Evolutionary conservation across 1,140 invertebrate genomes (phyloP).

Genomic region (Drosophila simulans): DNA sequence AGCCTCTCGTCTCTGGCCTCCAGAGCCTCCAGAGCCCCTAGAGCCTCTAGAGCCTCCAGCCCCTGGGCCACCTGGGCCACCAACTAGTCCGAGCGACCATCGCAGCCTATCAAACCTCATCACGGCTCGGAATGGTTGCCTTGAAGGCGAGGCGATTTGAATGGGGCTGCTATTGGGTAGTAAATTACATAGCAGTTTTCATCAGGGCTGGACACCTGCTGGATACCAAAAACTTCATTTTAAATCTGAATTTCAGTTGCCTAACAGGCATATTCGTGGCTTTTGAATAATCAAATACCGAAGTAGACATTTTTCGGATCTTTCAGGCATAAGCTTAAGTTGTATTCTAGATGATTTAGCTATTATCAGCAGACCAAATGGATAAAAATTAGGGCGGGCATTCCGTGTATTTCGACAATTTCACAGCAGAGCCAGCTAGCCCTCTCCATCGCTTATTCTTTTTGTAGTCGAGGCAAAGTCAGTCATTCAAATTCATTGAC

Average conservation of each 20-base stretch:
- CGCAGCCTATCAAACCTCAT: conserved; percentile 65
- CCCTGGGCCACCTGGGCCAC: conserved; percentile 26
- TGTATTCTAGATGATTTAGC: conserved; percentile 1
- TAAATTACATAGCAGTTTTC: conserved; percentile 41
- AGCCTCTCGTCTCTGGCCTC: conserved; percentile 4
- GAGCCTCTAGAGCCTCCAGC: conserved; percentile 15
- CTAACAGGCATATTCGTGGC: too few species aligned
- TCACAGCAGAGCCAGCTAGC: conserved; percentile 27
- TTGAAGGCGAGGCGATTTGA: conserved; percentile 2
- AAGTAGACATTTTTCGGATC: too few species aligned
- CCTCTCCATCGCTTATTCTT: background rate
- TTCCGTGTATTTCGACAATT: conserved; percentile 78
- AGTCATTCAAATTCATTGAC: conserved; percentile 79
- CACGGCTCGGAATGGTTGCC: conserved; percentile 21
- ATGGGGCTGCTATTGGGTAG: conserved; percentile 16
- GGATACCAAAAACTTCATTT: background rate
- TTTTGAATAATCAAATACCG: too few species aligned
- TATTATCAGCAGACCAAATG: conserved; percentile 3
- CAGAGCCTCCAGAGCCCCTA: conserved; percentile 15
- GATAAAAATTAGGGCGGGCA: conserved; percentile 22
- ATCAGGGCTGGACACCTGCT: conserved; percentile 44
- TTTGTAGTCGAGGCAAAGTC: conserved; percentile 31
- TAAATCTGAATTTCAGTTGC: background rate
- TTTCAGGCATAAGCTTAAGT: background rate
- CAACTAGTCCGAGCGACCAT: conserved; percentile 73